Conservation (phyloP, 1,140 invertebrate species). For the Drosophila prosaltans region DNA sequence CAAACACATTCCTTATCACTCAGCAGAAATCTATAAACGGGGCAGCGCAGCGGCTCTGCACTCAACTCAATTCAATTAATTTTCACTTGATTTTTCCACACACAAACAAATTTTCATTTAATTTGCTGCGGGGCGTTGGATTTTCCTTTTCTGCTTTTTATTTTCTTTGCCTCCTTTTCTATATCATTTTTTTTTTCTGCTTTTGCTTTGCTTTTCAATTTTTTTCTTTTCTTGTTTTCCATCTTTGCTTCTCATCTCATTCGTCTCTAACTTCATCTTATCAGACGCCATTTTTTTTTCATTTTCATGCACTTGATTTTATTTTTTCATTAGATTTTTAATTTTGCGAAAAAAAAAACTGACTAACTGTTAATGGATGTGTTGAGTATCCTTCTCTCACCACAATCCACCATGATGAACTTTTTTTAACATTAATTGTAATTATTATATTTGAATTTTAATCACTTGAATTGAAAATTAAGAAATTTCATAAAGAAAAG, state of each 20-base stretch:
- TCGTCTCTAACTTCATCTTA: slow-evolving; percentile 42
- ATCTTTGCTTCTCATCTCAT: neutral
- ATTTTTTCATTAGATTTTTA: slow-evolving; percentile 63
- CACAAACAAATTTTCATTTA: slow-evolving; percentile 82
- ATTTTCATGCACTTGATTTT: slow-evolving; percentile 74
- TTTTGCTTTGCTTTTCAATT: slow-evolving; percentile 17
- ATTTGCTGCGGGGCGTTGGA: slow-evolving; percentile 72
- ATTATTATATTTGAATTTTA: neutral
- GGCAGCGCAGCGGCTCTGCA: slow-evolving; percentile 59
- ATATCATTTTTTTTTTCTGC: slow-evolving; percentile 11
- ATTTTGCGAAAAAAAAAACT: slow-evolving; percentile 45
- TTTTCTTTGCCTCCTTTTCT: slow-evolving; percentile 5
- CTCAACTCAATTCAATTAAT: slow-evolving; percentile 83
- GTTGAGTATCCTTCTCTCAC: neutral
- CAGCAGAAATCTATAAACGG: slow-evolving; percentile 57
- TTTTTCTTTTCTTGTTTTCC: neutral
- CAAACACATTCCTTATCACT: slow-evolving; percentile 24
- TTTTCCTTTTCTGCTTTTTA: slow-evolving; percentile 5
- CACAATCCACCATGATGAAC: neutral
- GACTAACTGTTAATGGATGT: slow-evolving; percentile 32
- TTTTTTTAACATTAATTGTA: neutral
- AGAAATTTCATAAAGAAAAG: neutral
- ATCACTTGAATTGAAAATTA: neutral
- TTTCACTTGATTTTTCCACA: slow-evolving; percentile 83
- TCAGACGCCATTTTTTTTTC: slow-evolving; percentile 69